A percentile compares a stretch with the other conserved stretches of the same genome.
Conservation (phyloP, 2,797 vertebrate genomes). For the Myotis findleyi region DNA sequence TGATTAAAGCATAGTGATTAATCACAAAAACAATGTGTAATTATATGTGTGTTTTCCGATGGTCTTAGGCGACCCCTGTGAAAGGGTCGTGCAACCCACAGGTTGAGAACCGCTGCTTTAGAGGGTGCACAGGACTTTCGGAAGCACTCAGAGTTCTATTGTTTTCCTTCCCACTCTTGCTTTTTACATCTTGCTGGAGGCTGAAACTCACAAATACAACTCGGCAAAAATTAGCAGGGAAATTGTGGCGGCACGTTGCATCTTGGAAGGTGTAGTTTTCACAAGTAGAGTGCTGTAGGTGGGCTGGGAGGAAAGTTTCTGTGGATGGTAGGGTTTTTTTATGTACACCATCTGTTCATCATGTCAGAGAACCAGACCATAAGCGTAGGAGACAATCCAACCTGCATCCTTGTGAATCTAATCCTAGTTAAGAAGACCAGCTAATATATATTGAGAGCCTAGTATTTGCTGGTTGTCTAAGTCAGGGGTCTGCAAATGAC, state of each 20-base stretch:
- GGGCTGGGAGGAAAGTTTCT: conserved; percentile 26
- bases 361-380: conserved; percentile 57
- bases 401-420: background rate
- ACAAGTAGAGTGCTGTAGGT: background rate
- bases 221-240: conserved; percentile 31
- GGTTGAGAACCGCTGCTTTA: background rate
- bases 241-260: background rate
- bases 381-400: background rate
- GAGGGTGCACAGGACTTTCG: background rate
- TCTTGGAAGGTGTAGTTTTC: conserved; percentile 56
- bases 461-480: background rate
- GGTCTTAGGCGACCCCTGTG: too few species aligned
- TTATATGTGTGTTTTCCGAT: too few species aligned
- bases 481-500: background rate
- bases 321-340: background rate
- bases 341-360: conserved; percentile 24
- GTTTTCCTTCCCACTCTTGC: background rate
- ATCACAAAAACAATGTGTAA: too few species aligned
- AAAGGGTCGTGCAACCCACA: too few species aligned
- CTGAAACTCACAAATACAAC: conserved; percentile 6
- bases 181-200: conserved; percentile 54
- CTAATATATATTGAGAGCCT: background rate
- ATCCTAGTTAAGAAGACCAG: background rate
- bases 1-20: too few species aligned
- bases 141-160: background rate